Evolutionary conservation across 1,140 invertebrate species (phyloP), one percentile per base, ranked within the genome.

Genomic region (Zophobas atratus): DNA sequence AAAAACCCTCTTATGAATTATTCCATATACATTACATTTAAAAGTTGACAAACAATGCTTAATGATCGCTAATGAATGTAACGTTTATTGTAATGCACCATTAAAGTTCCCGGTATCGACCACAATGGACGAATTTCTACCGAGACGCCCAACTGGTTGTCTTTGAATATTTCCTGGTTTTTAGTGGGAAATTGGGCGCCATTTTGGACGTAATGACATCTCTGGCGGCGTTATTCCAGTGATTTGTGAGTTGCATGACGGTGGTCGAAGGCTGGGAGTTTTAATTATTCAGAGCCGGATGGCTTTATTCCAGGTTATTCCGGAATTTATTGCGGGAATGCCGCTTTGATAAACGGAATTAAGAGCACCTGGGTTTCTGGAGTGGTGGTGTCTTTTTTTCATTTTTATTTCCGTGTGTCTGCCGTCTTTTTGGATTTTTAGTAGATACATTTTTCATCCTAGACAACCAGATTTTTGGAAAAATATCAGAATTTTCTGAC

Each of bases 11-110:
- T 72, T 56, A 73, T 73, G 71, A 73, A 73, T 73, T 73, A 73
- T 73, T 73, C 71, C n/a, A 43, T 53, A 39, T 56, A 43, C 71
- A 73, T 73, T 73, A 73, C 71, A 73, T 73, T 73, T 56, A 73
- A 73, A 73, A 73, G 71, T 73, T 73, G 71, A 73, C 71, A 73
- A 73, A 73, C 71, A 73, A 73, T 73, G 71, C 71, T 48, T 73
- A 73, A 73, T 73, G 71, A 73, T 56, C 71, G 71, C 55, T 73
- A 73, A 73, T 73, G 71, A 73, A 73, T 73, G 55, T 73, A 73
- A 55, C 39, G 71, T 73, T 55, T 56, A 73, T 67, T 67, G 60
- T 67, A 67, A 67, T 67, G 33, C 33, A 39, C 43, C 60, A 67
- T 67, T 67, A 67, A 43, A 43, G 60, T 67, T 43, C 60, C 43